Conservation (phyloP, 1,140 invertebrate genomes). For the Nylanderia fulva region DNA sequence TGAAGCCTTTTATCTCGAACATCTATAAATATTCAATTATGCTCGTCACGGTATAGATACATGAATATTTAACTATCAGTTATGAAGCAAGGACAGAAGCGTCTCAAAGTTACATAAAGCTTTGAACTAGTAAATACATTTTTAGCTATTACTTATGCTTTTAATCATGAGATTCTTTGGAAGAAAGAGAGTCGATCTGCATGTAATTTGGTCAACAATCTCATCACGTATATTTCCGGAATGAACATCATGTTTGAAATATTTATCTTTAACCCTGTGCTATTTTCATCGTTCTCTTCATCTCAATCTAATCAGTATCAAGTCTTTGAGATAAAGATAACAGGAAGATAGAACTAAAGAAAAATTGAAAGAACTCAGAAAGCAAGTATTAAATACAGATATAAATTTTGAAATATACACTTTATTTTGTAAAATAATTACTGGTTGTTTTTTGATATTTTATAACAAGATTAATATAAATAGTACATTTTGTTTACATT, state of each 20-base stretch:
- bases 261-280: constrained; percentile 36
- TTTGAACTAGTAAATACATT: constrained; percentile 54
- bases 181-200: constrained; percentile 10
- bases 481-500: not conserved
- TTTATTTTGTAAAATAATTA: constrained; percentile 25
- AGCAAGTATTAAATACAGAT: not conserved
- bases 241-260: not conserved
- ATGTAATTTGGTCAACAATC: constrained; percentile 41
- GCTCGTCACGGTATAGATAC: constrained; percentile 17
- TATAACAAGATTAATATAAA: not conserved
- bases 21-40: constrained; percentile 54
- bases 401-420: not conserved
- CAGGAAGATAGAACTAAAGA: no score
- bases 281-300: constrained; percentile 1
- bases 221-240: constrained; percentile 3
- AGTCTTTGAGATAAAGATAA: constrained; percentile 4
- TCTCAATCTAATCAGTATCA: not conserved
- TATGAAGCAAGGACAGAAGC: constrained; percentile 36
- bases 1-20: constrained; percentile 10
- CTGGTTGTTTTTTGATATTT: not conserved
- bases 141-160: constrained; percentile 51
- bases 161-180: constrained; percentile 43
- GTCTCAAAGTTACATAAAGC: constrained; percentile 1
- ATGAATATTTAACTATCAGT: constrained; percentile 52
- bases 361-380: not conserved